Evolutionary conservation across 2,113 vertebrate species (phyloP), one percentile per base, ranked within the genome.

Genomic region (Cygnus atratus): DNA sequence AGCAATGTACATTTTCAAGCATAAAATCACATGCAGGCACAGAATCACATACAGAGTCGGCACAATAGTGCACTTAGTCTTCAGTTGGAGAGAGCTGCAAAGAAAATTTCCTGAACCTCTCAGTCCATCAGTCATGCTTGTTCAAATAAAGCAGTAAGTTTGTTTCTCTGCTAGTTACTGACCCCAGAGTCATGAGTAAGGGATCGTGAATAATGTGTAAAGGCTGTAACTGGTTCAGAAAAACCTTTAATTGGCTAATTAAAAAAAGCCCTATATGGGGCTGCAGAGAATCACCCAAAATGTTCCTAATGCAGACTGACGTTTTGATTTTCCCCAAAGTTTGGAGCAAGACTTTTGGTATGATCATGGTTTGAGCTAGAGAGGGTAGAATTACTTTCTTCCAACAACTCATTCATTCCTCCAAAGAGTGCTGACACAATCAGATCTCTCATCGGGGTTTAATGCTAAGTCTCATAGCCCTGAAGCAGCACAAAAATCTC

Each of bases 221-320:
- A 93, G 92, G 83, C 93, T 54, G 52, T 90, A 92, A 84, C 91
- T 73, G 92, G 61, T 93, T 93, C 78, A 61, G 89, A 82, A 95
- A 95, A 97, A 37, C 73, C 92, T 96, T 97, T 95, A 82, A 93
- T 94, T 93, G 95, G 94, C 96, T 96, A 82, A 92, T 94, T 95
- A 89, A 92, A 95, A 96, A 95, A 95, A 95, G 91, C 43, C 73
- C 90, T 92, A 6, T 48, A 25, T 90, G 39, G 96, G 80, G 25
- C 97, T 97, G 98, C 82, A 80, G 71, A 84, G 70, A 87, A 65
- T 98, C 96, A 95, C 41, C 63, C 89, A 19, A 3, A 70, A 85
- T 43, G 76, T 94, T 89, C 90, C 94, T 97, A 96, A 97, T 90
- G 41, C 87, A 65, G 85, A 17, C 71, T 96, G 97, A 98, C 97